Evolutionary conservation across 2,888 invertebrate genomes (phyloP).

Genomic region (Polia nebulosa): DNA sequence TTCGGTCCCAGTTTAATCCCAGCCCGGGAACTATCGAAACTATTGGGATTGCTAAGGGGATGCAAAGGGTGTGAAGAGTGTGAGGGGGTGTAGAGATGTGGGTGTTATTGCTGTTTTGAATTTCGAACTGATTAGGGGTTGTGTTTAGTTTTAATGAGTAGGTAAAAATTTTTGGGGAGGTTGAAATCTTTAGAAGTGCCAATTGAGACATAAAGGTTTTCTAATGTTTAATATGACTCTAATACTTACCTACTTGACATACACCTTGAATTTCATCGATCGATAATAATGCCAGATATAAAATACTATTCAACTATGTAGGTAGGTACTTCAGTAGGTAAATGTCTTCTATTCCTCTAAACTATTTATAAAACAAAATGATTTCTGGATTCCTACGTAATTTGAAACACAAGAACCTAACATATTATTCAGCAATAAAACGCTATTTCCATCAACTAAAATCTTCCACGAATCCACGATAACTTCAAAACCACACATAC

Average conservation of each 20-base stretch:
- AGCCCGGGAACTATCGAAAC: conserved; percentile 69
- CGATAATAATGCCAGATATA: background rate
- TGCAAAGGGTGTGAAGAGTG: too few species aligned
- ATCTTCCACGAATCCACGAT: conserved; percentile 7
- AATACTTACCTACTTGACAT: too few species aligned
- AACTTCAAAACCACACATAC: conserved; percentile 17
- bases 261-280: too few species aligned
- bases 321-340: background rate
- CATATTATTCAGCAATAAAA: too few species aligned
- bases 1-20: conserved; percentile 76
- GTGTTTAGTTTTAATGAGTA: conserved; percentile 44
- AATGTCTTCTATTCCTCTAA: too few species aligned
- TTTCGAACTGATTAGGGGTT: conserved; percentile 38
- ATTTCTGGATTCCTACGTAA: too few species aligned
- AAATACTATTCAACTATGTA: background rate
- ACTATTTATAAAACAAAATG: too few species aligned
- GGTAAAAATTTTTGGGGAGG: background rate
- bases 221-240: too few species aligned
- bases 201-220: too few species aligned
- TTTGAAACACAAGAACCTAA: too few species aligned
- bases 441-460: background rate
- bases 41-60: conserved; percentile 65
- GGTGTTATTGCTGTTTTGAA: conserved; percentile 46
- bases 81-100: conserved; percentile 34
- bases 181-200: background rate